Evolutionary conservation across 2,113 vertebrate species (phyloP).

Genomic region (Petrocephalus zakoni): DNA sequence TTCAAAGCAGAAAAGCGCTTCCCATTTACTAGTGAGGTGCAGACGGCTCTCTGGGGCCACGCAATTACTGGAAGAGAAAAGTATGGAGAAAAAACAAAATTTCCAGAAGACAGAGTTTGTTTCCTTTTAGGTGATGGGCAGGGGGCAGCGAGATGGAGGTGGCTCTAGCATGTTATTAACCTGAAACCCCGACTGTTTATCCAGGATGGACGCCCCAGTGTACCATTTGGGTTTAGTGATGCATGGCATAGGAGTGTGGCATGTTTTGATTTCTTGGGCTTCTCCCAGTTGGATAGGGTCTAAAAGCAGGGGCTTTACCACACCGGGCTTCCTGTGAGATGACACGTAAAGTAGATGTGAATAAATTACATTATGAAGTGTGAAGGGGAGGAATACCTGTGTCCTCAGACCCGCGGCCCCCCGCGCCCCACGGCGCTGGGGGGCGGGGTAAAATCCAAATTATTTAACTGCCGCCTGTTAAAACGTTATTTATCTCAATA

Average conservation of each 20-base stretch:
- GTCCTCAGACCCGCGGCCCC: no score
- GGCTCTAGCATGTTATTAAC: conserved; percentile 37
- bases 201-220: conserved; percentile 20
- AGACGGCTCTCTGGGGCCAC: not conserved
- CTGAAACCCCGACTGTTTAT: conserved; percentile 33
- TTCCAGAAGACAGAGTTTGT: conserved; percentile 45
- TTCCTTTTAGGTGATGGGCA: conserved; percentile 43
- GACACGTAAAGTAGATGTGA: conserved; percentile 11
- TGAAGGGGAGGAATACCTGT: not conserved
- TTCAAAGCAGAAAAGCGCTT: not conserved
- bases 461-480: not conserved
- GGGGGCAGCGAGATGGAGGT: conserved; percentile 35
- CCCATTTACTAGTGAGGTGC: not conserved
- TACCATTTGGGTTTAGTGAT: not conserved
- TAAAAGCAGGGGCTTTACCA: not conserved
- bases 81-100: not conserved
- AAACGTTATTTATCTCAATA: not conserved
- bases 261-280: not conserved
- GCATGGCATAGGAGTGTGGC: not conserved
- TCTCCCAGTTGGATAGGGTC: not conserved
- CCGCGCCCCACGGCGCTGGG: not conserved
- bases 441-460: not conserved
- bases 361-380: conserved; percentile 23
- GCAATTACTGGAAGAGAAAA: conserved; percentile 24
- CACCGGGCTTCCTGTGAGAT: conserved; percentile 10